phyloP scores from a whole-genome alignment of 2,888 invertebrate genomes.

The Lucinisca nassula region DNA sequence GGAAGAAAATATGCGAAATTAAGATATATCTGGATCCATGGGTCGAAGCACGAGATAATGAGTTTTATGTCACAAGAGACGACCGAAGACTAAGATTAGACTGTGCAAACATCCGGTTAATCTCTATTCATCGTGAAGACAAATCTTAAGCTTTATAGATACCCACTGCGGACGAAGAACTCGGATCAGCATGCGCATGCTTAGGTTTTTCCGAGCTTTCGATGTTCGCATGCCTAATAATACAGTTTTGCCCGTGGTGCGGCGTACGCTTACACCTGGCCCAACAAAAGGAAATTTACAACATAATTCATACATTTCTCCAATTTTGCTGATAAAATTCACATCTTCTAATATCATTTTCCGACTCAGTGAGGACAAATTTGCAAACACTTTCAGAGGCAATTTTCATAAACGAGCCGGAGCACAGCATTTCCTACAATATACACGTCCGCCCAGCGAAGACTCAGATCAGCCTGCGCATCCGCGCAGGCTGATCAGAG shows the following conservation, averaged over 20 bases:
- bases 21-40: too few relatives aligned
- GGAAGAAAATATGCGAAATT: too few relatives aligned
- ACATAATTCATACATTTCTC: background rate
- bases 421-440: too few relatives aligned
- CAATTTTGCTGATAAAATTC: background rate
- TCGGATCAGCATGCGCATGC: background rate
- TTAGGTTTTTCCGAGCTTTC: background rate
- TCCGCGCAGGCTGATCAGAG: too few relatives aligned
- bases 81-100: too few relatives aligned
- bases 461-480: too few relatives aligned
- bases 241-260: background rate
- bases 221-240: background rate
- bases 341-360: conserved; percentile 4
- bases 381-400: background rate
- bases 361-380: background rate
- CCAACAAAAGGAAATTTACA: background rate
- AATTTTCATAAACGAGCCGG: conserved; percentile 5
- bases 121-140: background rate
- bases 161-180: background rate
- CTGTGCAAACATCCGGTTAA: too few relatives aligned
- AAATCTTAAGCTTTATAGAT: background rate
- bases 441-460: too few relatives aligned
- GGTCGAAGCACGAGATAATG: too few relatives aligned
- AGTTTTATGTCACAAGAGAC: too few relatives aligned
- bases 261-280: background rate